Evolutionary conservation across 2,888 invertebrate species (phyloP).

Genomic region (Lottia scabra): DNA sequence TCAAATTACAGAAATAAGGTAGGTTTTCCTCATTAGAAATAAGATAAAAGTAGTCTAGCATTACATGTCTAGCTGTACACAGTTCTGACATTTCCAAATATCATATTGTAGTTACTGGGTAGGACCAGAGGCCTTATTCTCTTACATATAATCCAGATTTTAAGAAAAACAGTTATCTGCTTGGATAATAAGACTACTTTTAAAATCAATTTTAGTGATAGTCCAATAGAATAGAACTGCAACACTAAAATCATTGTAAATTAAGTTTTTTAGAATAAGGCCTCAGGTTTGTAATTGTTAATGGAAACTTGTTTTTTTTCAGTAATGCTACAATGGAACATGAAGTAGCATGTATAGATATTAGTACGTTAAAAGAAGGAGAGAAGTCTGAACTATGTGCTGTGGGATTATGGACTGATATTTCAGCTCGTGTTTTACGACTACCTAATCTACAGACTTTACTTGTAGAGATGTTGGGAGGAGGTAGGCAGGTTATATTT

Average conservation of each 20-base stretch:
- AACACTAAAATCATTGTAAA: too few species aligned
- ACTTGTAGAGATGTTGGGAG: conserved; percentile 88
- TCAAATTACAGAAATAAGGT: conserved; percentile 68
- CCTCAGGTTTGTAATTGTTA: not conserved
- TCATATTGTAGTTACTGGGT: too few species aligned
- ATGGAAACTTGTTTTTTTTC: conserved; percentile 24
- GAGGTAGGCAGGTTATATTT: conserved; percentile 67
- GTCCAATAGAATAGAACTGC: too few species aligned
- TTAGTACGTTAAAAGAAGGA: conserved; percentile 77
- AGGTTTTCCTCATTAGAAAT: not conserved
- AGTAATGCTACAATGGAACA: conserved; percentile 79
- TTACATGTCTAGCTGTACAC: too few species aligned
- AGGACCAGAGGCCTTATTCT: too few species aligned
- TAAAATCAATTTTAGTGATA: too few species aligned
- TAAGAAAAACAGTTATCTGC: too few species aligned
- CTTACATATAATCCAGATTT: too few species aligned
- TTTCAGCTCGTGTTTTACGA: conserved; percentile 87
- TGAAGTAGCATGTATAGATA: conserved; percentile 96
- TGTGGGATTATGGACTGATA: conserved; percentile 97
- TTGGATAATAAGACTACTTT: too few species aligned
- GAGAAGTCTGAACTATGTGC: conserved; percentile 76
- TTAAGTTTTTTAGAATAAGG: too few species aligned
- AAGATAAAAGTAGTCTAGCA: too few species aligned
- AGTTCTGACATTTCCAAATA: too few species aligned
- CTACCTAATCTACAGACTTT: conserved; percentile 85